Evolutionary conservation across 2,888 invertebrate genomes (phyloP).

Genomic region (Lottia gigantea): DNA sequence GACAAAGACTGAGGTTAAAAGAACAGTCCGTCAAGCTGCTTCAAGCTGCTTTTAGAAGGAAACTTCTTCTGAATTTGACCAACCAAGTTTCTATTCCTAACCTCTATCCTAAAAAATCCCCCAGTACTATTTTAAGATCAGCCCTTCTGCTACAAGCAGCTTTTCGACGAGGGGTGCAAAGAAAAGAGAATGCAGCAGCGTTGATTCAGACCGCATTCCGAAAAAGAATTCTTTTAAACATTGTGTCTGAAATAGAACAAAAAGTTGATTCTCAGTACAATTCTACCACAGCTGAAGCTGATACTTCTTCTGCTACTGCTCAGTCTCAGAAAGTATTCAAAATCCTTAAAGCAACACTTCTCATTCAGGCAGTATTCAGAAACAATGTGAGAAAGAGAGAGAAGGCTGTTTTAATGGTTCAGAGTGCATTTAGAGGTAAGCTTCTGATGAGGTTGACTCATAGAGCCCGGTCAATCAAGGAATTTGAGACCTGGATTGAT

Average conservation of each 20-base stretch:
- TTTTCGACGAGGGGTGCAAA: not conserved
- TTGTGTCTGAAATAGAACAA: not conserved
- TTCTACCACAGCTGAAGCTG: not conserved
- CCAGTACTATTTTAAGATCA: not conserved
- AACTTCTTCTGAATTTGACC: not conserved
- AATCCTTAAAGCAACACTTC: not conserved
- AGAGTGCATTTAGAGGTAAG: constrained; percentile 2
- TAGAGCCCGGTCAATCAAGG: not conserved
- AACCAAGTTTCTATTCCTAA: not conserved
- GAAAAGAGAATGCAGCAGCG: not conserved
- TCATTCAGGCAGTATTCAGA: not conserved
- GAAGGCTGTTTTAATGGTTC: constrained; percentile 2
- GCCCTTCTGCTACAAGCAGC: not conserved
- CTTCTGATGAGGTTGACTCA: not conserved
- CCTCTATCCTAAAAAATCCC: not conserved
- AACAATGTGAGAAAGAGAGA: not conserved
- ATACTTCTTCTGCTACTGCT: too few species aligned
- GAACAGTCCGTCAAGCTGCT: not conserved
- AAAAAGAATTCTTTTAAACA: not conserved
- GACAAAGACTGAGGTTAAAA: not conserved
- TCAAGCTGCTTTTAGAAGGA: not conserved
- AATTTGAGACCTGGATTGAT: not conserved
- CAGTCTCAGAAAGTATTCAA: too few species aligned
- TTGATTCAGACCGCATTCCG: not conserved
- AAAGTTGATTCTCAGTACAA: not conserved